These are phyloP conservation scores for Anas bahamensis DNA, from an alignment of 2,797 vertebrate genomes.

Conservation along the genomic window DNA sequence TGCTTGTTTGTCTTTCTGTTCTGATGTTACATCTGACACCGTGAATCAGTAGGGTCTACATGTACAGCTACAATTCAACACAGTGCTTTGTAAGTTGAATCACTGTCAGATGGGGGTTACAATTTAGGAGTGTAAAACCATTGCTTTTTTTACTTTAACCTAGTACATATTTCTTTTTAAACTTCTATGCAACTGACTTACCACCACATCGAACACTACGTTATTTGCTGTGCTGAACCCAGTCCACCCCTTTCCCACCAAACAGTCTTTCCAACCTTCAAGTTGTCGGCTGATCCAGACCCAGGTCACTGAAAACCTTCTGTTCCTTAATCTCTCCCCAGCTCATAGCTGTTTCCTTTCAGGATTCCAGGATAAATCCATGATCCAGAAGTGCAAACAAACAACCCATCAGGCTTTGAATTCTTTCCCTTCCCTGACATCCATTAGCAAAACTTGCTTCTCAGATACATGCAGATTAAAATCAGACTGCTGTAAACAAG, in stretches of 20 bases:
- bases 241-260: neutral
- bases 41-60: neutral
- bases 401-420: neutral
- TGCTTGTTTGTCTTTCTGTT: neutral
- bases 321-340: constrained; percentile 20
- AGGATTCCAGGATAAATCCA: constrained; percentile 19
- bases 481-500: constrained; percentile 4
- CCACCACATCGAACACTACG: neutral
- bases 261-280: constrained; percentile 2
- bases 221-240: neutral
- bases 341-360: constrained; percentile 20
- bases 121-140: neutral
- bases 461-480: neutral
- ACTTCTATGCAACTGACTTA: neutral
- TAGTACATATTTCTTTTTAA: neutral
- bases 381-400: constrained; percentile 41
- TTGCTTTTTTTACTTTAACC: neutral
- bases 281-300: neutral
- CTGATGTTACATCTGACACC: neutral
- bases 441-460: constrained; percentile 5
- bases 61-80: neutral
- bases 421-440: neutral
- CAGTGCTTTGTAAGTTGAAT: neutral
- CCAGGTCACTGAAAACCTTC: neutral
- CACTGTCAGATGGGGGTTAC: neutral